These are phyloP conservation scores for Anthoptus insignis DNA, from an alignment of 2,888 invertebrate species.

Conservation along the genomic window DNA sequence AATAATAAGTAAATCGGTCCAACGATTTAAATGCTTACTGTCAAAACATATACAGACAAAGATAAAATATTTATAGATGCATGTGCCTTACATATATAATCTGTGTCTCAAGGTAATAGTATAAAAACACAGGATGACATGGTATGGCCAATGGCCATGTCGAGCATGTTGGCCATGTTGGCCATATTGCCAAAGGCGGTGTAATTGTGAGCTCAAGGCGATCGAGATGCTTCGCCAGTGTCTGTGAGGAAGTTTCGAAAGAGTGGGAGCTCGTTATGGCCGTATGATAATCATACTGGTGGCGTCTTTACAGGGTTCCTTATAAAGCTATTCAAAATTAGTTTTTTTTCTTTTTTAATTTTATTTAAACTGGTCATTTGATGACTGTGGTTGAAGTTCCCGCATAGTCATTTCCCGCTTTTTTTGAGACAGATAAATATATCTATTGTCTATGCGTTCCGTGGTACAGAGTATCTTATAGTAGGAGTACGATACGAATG, in stretches of 20 bases:
- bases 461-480: no score
- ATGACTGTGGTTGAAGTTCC: no score
- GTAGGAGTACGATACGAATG: no score
- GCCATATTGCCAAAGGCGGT: neutral
- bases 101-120: slow-evolving; percentile 22
- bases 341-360: neutral
- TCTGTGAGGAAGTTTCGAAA: slow-evolving; percentile 48
- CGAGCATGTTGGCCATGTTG: neutral
- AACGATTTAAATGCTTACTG: no score
- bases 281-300: neutral
- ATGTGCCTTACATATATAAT: slow-evolving; percentile 19
- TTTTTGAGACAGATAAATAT: no score
- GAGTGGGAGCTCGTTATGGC: slow-evolving; percentile 22
- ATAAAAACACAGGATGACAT: slow-evolving; percentile 41
- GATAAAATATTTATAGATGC: neutral
- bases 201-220: slow-evolving; percentile 51
- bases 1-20: no score
- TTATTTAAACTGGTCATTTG: no score
- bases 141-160: neutral
- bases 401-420: no score
- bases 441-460: no score
- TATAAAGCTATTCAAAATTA: neutral
- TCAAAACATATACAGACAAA: no score
- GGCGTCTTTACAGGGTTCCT: neutral
- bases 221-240: slow-evolving; percentile 54